phyloP scores from a whole-genome alignment of 2,888 invertebrate species.

The Hirtodrosophila cameraria region DNA sequence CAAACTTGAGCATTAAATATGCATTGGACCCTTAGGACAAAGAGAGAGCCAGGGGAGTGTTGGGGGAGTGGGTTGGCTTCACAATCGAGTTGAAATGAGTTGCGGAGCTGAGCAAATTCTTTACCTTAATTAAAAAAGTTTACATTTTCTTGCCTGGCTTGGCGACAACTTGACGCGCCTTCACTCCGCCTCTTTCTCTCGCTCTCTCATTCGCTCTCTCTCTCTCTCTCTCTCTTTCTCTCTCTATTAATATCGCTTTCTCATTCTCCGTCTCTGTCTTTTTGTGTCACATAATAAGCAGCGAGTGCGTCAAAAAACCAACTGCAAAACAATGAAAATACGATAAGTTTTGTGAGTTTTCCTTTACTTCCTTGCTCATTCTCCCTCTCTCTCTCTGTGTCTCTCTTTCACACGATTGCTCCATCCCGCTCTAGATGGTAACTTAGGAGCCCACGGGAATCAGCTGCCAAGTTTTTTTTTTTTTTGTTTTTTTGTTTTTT shows the following conservation, averaged over 20 bases:
- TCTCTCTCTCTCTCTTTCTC: neutral
- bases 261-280: slow-evolving; percentile 5
- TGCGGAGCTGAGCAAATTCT: slow-evolving; percentile 56
- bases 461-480: slow-evolving; percentile 54
- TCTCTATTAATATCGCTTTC: too few species aligned
- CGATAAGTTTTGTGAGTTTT: slow-evolving; percentile 34
- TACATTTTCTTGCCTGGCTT: slow-evolving; percentile 54
- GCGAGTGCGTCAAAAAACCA: slow-evolving; percentile 60
- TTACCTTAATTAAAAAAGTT: slow-evolving; percentile 76
- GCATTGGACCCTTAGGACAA: slow-evolving; percentile 21
- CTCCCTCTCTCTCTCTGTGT: neutral
- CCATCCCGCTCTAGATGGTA: slow-evolving; percentile 11
- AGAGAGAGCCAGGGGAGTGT: too few species aligned
- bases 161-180: slow-evolving; percentile 57
- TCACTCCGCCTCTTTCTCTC: neutral
- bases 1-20: slow-evolving; percentile 33
- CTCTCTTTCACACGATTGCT: neutral
- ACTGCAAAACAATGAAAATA: slow-evolving; percentile 62
- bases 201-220: neutral
- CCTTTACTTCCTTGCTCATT: neutral
- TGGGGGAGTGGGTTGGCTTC: slow-evolving; percentile 21
- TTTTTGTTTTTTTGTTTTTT: slow-evolving; percentile 4
- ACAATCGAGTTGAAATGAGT: slow-evolving; percentile 22
- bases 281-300: slow-evolving; percentile 63
- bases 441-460: slow-evolving; percentile 49